These are phyloP conservation scores for Acleris holmiana DNA, from an alignment of 2,888 invertebrate species.

Conservation along the genomic window DNA sequence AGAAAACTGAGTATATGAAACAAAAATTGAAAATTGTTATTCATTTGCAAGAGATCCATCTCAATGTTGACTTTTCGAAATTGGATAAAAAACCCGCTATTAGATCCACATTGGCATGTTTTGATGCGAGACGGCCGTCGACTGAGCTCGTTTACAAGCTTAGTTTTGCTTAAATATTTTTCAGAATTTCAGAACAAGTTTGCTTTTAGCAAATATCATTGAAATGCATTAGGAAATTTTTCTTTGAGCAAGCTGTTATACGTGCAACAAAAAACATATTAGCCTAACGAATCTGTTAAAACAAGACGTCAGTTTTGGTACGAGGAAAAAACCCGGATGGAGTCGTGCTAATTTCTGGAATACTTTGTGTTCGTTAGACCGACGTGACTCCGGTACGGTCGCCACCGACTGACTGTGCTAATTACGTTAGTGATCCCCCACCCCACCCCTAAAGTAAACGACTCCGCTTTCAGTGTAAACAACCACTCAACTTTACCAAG, in stretches of 20 bases:
- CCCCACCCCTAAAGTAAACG: constrained; percentile 70
- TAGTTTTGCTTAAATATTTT: not conserved
- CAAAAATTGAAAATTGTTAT: constrained; percentile 30
- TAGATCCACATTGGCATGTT: constrained; percentile 8
- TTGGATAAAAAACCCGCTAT: constrained; percentile 16
- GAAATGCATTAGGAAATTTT: not conserved
- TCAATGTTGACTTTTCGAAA: constrained; percentile 30
- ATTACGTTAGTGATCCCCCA: constrained; percentile 74
- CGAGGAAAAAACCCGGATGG: constrained; percentile 26
- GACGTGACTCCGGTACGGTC: constrained; percentile 58
- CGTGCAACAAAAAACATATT: constrained; percentile 5
- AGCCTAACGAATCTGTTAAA: constrained; percentile 21
- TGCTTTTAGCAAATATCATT: not conserved
- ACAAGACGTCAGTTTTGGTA: constrained; percentile 27
- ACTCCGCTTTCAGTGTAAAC: constrained; percentile 79
- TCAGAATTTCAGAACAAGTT: not conserved
- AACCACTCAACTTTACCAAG: constrained; percentile 75
- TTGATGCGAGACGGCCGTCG: constrained; percentile 5
- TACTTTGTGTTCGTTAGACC: constrained; percentile 39
- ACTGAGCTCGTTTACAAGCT: not conserved
- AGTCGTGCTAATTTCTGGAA: constrained; percentile 35
- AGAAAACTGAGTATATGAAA: constrained; percentile 14
- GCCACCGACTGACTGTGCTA: constrained; percentile 64
- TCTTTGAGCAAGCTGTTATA: not conserved
- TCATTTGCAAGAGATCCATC: constrained; percentile 27